Evolutionary conservation across 1,140 invertebrate species (phyloP).

Genomic region (Pachypsylla venusta): DNA sequence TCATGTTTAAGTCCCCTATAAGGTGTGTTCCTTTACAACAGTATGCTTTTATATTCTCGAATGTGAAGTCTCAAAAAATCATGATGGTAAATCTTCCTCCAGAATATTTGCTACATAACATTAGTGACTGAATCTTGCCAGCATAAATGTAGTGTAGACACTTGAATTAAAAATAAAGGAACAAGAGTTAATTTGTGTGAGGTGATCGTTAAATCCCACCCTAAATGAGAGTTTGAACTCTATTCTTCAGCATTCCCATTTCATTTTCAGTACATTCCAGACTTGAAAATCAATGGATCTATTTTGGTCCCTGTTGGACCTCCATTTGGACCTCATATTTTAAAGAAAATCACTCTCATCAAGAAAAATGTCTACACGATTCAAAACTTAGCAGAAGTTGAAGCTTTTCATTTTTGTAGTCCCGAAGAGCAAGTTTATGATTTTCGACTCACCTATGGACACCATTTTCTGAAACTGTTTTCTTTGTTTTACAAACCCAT

Average conservation of each 20-base stretch:
- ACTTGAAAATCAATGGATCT: slow-evolving; percentile 1
- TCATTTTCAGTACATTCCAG: background rate
- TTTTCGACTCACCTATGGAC: background rate
- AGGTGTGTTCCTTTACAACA: no score
- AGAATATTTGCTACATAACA: no score
- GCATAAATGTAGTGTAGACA: no score
- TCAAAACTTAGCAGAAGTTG: background rate
- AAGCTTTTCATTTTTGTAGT: background rate
- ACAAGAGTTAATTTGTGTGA: no score
- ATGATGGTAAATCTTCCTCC: no score
- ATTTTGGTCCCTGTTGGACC: background rate
- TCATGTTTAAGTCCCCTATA: no score
- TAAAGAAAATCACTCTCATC: slow-evolving; percentile 8
- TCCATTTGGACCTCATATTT: background rate
- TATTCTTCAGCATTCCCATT: background rate
- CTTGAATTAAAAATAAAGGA: no score
- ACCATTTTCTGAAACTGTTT: background rate
- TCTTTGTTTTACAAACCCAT: background rate
- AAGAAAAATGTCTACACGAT: background rate
- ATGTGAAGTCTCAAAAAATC: no score
- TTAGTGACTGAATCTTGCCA: no score
- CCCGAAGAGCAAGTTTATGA: background rate
- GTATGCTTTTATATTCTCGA: no score
- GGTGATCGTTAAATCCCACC: no score
- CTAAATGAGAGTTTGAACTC: no score